phyloP scores from a whole-genome alignment of 1,140 invertebrate species.

The Pygmarrhopalites habei region DNA sequence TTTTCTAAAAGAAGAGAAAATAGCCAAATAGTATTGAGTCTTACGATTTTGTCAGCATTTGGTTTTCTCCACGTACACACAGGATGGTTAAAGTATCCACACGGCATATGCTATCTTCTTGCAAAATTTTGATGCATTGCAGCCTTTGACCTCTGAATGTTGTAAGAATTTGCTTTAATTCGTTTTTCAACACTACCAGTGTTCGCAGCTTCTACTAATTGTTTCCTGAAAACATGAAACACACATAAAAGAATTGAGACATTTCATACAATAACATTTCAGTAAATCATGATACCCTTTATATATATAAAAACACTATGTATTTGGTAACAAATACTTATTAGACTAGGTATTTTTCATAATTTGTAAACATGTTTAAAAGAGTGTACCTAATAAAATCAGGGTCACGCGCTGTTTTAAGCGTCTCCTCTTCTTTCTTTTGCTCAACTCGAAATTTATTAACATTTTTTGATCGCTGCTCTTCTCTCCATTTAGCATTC shows the following conservation, averaged over 20 bases:
- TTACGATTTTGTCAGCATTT: too few species aligned
- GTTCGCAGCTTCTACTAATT: constrained; percentile 60
- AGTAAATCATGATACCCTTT: too few species aligned
- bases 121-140: constrained; percentile 68
- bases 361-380: not conserved
- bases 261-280: too few species aligned
- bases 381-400: constrained; percentile 51
- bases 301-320: too few species aligned
- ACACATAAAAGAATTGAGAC: not conserved
- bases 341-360: too few species aligned
- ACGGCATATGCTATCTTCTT: constrained; percentile 47
- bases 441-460: constrained; percentile 57
- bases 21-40: not conserved
- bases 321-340: too few species aligned
- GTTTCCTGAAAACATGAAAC: constrained; percentile 50
- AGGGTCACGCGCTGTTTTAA: constrained; percentile 45
- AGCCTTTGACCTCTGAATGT: constrained; percentile 60
- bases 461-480: constrained; percentile 57
- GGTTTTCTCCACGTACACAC: too few species aligned
- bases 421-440: constrained; percentile 51
- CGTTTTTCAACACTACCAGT: constrained; percentile 61
- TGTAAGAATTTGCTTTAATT: constrained; percentile 72
- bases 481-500: constrained; percentile 65
- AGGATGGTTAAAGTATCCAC: too few species aligned
- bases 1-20: too few species aligned